phyloP scores from a whole-genome alignment of 2,888 invertebrate genomes.

The Brachylomia viminalis region DNA sequence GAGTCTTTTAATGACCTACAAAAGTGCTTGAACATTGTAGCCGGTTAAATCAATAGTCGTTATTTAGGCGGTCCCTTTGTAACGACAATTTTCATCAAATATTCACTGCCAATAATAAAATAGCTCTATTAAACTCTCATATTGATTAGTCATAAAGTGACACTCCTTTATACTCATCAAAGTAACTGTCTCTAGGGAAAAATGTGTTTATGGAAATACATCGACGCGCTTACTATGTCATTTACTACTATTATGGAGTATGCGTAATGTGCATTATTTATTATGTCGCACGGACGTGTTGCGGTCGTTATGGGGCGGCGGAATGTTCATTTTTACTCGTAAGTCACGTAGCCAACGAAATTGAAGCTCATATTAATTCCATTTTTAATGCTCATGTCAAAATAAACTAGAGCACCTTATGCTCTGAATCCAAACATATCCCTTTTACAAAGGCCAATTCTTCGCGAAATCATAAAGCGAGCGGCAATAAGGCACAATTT shows the following conservation, averaged over 20 bases:
- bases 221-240: constrained; percentile 14
- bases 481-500: background rate
- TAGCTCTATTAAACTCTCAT: constrained; percentile 55
- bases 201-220: constrained; percentile 35
- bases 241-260: constrained; percentile 7
- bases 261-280: background rate
- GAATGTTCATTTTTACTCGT: background rate
- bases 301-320: background rate
- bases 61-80: constrained; percentile 16
- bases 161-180: constrained; percentile 55
- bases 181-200: constrained; percentile 41
- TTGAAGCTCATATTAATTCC: background rate
- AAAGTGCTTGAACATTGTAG: constrained; percentile 1
- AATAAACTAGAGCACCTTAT: background rate
- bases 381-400: background rate
- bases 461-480: background rate
- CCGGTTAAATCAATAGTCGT: constrained; percentile 38
- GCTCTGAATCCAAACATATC: background rate
- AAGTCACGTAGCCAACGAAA: background rate
- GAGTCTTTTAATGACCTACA: constrained; percentile 15
- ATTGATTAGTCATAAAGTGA: constrained; percentile 64
- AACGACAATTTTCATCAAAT: constrained; percentile 41
- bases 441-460: background rate
- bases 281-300: constrained; percentile 6
- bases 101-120: constrained; percentile 43